These are phyloP conservation scores for Hartigia nigra DNA, from an alignment of 2,888 invertebrate species.

Conservation along the genomic window DNA sequence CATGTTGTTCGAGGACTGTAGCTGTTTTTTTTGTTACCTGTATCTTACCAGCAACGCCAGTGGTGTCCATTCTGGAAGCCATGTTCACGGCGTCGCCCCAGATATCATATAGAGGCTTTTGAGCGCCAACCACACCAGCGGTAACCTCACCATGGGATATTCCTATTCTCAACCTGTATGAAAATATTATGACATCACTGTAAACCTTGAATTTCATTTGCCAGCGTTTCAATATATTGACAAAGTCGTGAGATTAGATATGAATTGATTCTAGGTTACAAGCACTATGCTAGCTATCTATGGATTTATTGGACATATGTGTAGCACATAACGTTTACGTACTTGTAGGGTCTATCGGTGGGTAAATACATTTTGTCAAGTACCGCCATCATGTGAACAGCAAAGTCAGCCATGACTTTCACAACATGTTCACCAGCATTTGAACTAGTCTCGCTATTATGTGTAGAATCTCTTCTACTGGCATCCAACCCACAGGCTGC, in stretches of 20 bases:
- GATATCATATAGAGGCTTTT: conserved; percentile 94
- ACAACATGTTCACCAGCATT: conserved; percentile 62
- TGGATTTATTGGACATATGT: conserved; percentile 5
- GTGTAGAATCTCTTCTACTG: conserved; percentile 72
- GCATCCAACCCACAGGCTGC: conserved; percentile 93
- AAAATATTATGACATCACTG: conserved; percentile 13
- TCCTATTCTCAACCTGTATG: conserved; percentile 69
- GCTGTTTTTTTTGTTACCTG: conserved; percentile 83
- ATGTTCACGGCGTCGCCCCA: conserved; percentile 98
- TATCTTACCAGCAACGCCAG: conserved; percentile 82
- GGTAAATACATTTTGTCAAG: conserved; percentile 73
- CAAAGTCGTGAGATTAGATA: conserved; percentile 2
- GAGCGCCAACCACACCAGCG: conserved; percentile 94
- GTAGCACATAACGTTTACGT: conserved; percentile 14
- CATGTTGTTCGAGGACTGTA: conserved; percentile 74
- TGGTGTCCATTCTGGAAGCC: conserved; percentile 96
- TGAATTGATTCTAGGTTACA: conserved; percentile 60
- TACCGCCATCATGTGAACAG: conserved; percentile 76
- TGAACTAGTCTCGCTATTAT: conserved; percentile 41
- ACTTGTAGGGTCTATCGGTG: conserved; percentile 55
- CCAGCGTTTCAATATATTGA: conserved; percentile 2
- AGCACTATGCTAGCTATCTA: conserved; percentile 43
- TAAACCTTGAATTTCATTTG: conserved; percentile 5
- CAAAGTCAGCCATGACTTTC: conserved; percentile 77
- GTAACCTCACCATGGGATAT: conserved; percentile 92